phyloP scores from a whole-genome alignment of 2,797 vertebrate species.

The Botia kubotai region DNA sequence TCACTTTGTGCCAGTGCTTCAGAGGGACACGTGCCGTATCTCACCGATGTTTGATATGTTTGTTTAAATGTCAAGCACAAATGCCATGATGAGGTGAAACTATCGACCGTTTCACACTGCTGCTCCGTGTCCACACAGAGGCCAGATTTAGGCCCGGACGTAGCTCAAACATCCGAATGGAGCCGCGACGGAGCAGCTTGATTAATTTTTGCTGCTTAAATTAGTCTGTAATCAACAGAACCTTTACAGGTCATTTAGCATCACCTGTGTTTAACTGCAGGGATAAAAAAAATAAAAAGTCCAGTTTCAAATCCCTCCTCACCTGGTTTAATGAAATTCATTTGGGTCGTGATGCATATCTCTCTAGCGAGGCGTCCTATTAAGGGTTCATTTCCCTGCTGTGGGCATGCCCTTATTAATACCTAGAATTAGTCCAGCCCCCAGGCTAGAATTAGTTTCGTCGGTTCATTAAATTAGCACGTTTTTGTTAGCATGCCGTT shows the following conservation, averaged over 20 bases:
- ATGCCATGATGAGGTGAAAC: constrained; percentile 62
- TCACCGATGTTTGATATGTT: constrained; percentile 73
- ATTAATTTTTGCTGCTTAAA: constrained; percentile 58
- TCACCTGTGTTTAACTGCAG: constrained; percentile 52
- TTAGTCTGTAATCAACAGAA: constrained; percentile 63
- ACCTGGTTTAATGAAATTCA: constrained; percentile 52
- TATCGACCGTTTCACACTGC: constrained; percentile 63
- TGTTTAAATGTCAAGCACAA: constrained; percentile 72
- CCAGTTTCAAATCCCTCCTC: constrained; percentile 39
- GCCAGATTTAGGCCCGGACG: constrained; percentile 51
- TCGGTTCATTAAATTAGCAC: constrained; percentile 44
- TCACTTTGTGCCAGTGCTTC: constrained; percentile 52
- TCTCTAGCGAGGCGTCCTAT: constrained; percentile 42
- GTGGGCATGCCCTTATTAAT: constrained; percentile 50
- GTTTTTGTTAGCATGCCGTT: constrained; percentile 41
- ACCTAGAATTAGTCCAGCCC: constrained; percentile 33
- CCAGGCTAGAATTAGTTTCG: constrained; percentile 39
- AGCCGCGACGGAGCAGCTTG: constrained; percentile 59
- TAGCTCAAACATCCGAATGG: constrained; percentile 56
- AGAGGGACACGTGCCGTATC: constrained; percentile 52
- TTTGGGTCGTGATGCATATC: constrained; percentile 51
- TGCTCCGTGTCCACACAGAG: constrained; percentile 52
- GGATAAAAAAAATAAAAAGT: constrained; percentile 8
- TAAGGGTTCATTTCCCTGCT: constrained; percentile 45
- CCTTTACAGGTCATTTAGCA: constrained; percentile 49